phyloP scores from a whole-genome alignment of 2,888 invertebrate species.

The Pherbina coryleti region DNA sequence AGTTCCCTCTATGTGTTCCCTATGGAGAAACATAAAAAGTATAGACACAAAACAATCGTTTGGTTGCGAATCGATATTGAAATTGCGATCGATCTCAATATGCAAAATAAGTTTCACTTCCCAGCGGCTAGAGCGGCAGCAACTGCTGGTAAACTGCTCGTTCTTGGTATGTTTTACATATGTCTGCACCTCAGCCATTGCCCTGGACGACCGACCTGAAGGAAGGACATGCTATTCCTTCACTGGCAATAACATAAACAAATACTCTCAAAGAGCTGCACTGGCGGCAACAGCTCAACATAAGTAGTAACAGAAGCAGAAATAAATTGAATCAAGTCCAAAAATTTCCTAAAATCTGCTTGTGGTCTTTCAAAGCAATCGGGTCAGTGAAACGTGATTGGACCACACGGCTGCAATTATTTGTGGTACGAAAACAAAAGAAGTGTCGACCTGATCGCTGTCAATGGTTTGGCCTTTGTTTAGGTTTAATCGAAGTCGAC shows the following conservation, averaged over 20 bases:
- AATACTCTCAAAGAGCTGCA: conserved; percentile 40
- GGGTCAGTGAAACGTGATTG: conserved; percentile 48
- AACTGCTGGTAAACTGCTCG: conserved; percentile 49
- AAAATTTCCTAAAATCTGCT: background rate
- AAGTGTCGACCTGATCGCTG: conserved; percentile 57
- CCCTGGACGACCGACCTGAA: conserved; percentile 14
- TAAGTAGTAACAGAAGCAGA: background rate
- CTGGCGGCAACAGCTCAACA: background rate
- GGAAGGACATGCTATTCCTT: conserved; percentile 44
- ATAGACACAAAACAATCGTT: conserved; percentile 27
- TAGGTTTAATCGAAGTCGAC: conserved; percentile 28
- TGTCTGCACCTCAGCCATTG: conserved; percentile 64
- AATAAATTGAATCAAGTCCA: conserved; percentile 15
- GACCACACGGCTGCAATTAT: conserved; percentile 68
- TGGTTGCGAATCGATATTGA: conserved; percentile 13
- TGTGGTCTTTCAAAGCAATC: background rate
- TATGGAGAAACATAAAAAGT: conserved; percentile 14
- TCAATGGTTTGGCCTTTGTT: conserved; percentile 42
- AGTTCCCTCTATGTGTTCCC: no score
- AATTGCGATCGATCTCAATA: conserved; percentile 49
- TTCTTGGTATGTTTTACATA: conserved; percentile 65
- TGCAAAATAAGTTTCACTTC: conserved; percentile 66
- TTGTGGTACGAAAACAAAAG: conserved; percentile 51
- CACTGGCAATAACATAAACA: conserved; percentile 59
- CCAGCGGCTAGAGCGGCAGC: conserved; percentile 51